A percentile compares a stretch with the other conserved stretches of the same genome.
Conservation (phyloP, 2,113 vertebrate species). For the Dasyornis broadbenti region DNA sequence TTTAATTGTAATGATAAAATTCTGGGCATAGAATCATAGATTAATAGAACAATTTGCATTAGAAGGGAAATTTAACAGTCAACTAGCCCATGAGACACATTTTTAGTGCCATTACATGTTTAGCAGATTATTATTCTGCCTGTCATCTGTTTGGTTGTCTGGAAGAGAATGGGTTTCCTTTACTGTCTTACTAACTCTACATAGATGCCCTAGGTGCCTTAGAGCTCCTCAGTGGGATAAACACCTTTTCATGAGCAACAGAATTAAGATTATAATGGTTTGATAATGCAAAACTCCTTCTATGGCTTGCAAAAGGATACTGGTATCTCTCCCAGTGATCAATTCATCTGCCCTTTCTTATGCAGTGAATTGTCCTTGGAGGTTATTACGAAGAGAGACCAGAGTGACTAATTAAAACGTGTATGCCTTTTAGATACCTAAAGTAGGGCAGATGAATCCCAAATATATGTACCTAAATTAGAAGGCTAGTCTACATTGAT, state of each 20-base stretch:
- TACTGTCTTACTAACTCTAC: not conserved
- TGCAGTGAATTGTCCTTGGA: not conserved
- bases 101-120: not conserved
- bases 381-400: not conserved
- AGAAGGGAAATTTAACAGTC: not conserved
- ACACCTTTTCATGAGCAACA: not conserved
- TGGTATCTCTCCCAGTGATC: not conserved
- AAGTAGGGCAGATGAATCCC: conserved; percentile 23
- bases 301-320: not conserved
- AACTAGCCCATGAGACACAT: not conserved
- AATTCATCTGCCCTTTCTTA: not conserved
- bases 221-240: not conserved
- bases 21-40: not conserved
- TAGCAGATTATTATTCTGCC: not conserved
- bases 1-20: not conserved
- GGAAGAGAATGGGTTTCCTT: not conserved
- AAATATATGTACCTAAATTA: conserved; percentile 17
- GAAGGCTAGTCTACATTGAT: not conserved
- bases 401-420: conserved; percentile 11
- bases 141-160: not conserved
- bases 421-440: not conserved
- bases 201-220: not conserved
- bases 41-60: not conserved
- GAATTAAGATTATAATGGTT: not conserved
- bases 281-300: not conserved